Evolutionary conservation across 2,113 vertebrate genomes (phyloP).

Genomic region (Paramisgurnus dabryanus): DNA sequence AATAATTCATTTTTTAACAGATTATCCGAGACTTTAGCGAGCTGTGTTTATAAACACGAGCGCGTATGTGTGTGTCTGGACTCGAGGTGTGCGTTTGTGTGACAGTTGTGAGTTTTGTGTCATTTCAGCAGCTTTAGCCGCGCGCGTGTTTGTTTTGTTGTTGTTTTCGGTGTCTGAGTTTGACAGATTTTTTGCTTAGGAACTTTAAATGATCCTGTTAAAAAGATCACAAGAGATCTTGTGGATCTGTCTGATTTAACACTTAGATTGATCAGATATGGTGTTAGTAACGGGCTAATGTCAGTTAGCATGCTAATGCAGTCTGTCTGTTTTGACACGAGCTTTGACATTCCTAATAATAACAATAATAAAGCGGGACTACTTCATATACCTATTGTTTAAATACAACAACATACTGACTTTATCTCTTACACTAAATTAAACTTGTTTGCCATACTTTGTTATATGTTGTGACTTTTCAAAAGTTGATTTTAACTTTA

Average conservation of each 20-base stretch:
- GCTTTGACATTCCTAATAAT: background rate
- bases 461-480: too few relatives aligned
- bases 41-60: background rate
- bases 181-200: background rate
- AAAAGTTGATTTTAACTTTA: too few relatives aligned
- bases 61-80: background rate
- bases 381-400: too few relatives aligned
- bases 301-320: constrained; percentile 40
- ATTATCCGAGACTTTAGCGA: background rate
- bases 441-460: too few relatives aligned
- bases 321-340: background rate
- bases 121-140: constrained; percentile 15
- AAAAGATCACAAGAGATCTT: background rate
- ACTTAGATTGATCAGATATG: background rate
- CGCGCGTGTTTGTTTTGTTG: constrained; percentile 29
- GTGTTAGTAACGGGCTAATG: constrained; percentile 2
- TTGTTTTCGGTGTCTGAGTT: background rate
- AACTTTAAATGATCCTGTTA: background rate
- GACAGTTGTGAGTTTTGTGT: constrained; percentile 15
- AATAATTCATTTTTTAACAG: constrained; percentile 1
- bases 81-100: constrained; percentile 13
- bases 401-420: too few relatives aligned
- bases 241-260: background rate
- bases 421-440: too few relatives aligned
- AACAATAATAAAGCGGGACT: background rate